Evolutionary conservation across 2,113 vertebrate genomes (phyloP).

Genomic region (Tetrao urogallus): DNA sequence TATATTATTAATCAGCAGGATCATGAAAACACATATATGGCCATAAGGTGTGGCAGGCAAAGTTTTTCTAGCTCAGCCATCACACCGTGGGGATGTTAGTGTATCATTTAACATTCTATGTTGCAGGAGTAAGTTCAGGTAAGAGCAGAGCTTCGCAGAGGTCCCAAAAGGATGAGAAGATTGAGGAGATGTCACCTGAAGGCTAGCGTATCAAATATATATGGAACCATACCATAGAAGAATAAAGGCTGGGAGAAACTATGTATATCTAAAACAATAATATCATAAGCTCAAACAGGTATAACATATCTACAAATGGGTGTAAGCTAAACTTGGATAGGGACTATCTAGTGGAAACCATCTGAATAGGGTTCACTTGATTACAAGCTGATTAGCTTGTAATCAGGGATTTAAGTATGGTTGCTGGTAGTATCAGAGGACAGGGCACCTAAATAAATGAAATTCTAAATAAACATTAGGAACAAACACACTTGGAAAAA

Average conservation of each 20-base stretch:
- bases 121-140: not conserved
- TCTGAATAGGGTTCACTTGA: not conserved
- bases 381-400: not conserved
- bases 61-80: not conserved
- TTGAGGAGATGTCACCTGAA: not conserved
- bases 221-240: accelerated
- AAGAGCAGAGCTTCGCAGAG: not conserved
- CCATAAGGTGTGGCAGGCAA: not conserved
- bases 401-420: not conserved
- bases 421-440: not conserved
- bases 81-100: not conserved
- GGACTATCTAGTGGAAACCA: not conserved
- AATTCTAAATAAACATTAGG: not conserved
- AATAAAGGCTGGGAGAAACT: not conserved
- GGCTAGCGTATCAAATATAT: accelerated
- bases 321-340: not conserved
- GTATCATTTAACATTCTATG: not conserved
- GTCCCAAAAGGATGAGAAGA: not conserved
- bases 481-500: not conserved
- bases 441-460: not conserved
- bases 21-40: not conserved
- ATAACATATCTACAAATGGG: not conserved
- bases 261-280: not conserved
- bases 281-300: not conserved
- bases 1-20: not conserved